A percentile compares a stretch with the other conserved stretches of the same genome.
Conservation (phyloP, 2,113 vertebrate species). For the Formicarius rufipectus region DNA sequence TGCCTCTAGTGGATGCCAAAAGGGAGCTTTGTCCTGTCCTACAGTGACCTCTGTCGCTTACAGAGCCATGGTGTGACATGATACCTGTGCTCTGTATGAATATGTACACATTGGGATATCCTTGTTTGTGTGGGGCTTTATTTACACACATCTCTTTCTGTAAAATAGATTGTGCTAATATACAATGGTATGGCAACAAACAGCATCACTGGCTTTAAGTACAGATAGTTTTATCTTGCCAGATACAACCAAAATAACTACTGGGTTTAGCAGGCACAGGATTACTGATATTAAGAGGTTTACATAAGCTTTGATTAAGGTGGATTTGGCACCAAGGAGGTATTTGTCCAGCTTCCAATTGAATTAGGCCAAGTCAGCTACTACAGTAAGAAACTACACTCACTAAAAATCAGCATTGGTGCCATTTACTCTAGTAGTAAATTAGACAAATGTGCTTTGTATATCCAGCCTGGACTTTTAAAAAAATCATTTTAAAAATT, state of each 20-base stretch:
- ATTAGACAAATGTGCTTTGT: neutral
- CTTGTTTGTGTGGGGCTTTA: accelerated
- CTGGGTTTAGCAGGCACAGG: neutral
- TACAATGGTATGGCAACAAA: neutral
- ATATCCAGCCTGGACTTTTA: neutral
- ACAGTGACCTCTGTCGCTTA: neutral
- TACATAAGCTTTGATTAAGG: neutral
- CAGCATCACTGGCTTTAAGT: neutral
- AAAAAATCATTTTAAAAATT: neutral
- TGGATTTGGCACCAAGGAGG: neutral
- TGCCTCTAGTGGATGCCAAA: neutral
- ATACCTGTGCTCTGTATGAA: neutral
- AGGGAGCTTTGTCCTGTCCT: neutral
- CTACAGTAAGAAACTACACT: neutral
- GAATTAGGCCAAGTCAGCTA: neutral
- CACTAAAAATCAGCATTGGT: neutral
- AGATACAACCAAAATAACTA: neutral
- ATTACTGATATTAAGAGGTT: neutral
- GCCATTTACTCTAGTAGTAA: neutral
- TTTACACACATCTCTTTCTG: neutral
- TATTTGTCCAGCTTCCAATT: neutral
- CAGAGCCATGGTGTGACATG: neutral
- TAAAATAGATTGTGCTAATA: neutral
- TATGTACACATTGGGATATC: too few species aligned
- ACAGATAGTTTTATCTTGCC: neutral